These are phyloP conservation scores for Cyphomyrus plagiostoma DNA, from an alignment of 2,113 vertebrate species.

Conservation along the genomic window DNA sequence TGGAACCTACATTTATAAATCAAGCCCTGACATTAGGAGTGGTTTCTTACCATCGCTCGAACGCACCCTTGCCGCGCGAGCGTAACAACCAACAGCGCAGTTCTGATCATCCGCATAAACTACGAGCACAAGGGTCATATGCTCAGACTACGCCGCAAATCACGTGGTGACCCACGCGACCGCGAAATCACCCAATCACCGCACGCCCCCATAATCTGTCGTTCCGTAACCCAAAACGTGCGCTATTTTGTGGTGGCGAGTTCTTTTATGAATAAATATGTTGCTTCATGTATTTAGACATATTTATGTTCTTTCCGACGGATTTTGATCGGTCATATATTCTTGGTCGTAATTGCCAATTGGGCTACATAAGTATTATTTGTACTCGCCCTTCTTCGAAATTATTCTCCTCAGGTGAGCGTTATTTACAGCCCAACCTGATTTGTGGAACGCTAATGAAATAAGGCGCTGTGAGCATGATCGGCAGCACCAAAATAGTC, in stretches of 20 bases:
- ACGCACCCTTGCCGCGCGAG: constrained; percentile 27
- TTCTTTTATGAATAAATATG: neutral
- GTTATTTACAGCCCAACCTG: neutral
- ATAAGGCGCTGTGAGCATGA: neutral
- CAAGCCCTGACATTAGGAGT: too few species aligned
- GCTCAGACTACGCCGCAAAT: neutral
- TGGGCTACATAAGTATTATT: neutral
- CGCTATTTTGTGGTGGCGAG: neutral
- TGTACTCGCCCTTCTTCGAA: neutral
- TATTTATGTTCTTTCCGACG: neutral
- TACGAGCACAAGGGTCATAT: too few species aligned
- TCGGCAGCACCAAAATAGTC: neutral
- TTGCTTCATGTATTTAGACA: neutral
- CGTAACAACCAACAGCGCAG: constrained; percentile 26
- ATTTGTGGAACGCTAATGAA: neutral
- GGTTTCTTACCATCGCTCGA: constrained; percentile 54
- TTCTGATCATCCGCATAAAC: constrained; percentile 21
- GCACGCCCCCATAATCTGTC: neutral
- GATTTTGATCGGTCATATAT: neutral
- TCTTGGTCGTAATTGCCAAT: neutral
- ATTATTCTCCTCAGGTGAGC: neutral
- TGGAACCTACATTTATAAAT: neutral
- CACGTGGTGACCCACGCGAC: neutral
- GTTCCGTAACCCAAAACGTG: neutral
- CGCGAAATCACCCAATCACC: neutral